phyloP scores from a whole-genome alignment of 2,113 vertebrate genomes.

The Gyps fulvus region DNA sequence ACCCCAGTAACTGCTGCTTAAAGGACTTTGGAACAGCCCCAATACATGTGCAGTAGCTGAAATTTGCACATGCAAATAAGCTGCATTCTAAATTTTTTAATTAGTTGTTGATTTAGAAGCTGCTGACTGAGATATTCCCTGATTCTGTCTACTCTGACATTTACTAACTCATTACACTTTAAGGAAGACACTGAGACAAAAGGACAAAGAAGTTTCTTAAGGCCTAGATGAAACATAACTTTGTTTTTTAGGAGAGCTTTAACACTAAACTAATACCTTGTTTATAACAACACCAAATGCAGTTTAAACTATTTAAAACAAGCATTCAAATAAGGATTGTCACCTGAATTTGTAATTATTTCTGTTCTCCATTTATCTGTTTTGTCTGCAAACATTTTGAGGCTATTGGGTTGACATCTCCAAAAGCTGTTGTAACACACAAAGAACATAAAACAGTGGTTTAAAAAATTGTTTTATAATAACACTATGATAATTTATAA shows the following conservation, averaged over 20 bases:
- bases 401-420: neutral
- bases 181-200: neutral
- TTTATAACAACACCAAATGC: neutral
- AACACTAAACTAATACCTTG: neutral
- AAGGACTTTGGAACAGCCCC: constrained; percentile 48
- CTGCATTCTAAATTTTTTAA: constrained; percentile 30
- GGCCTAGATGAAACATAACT: neutral
- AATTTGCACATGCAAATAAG: constrained; percentile 69
- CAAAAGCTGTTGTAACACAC: neutral
- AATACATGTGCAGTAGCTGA: constrained; percentile 45
- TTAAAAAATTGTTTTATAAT: neutral
- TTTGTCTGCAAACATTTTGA: neutral
- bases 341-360: neutral
- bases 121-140: constrained; percentile 27
- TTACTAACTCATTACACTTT: constrained; percentile 21
- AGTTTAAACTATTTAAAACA: neutral
- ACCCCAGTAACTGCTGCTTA: constrained; percentile 15
- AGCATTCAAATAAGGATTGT: neutral
- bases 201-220: neutral
- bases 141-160: constrained; percentile 31
- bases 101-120: constrained; percentile 17
- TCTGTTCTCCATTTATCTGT: neutral
- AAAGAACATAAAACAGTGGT: neutral
- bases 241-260: neutral
- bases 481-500: neutral